Base-by-base conservation (phyloP, 2,888 invertebrate genomes). In the Cataglyphis altisquamis region DNA sequence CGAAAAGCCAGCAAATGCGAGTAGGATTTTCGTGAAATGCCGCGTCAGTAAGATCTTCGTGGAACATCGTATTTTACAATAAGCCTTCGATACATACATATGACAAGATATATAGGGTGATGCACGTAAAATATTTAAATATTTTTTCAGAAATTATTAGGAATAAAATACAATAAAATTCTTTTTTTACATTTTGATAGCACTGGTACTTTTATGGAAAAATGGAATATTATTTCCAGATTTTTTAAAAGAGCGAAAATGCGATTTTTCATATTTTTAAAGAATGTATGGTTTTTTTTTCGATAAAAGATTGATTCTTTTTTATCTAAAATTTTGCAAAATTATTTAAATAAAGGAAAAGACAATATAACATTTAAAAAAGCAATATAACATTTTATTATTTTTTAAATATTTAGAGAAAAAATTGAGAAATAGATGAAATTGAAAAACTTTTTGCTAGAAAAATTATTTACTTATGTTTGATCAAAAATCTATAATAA, bases 1-100 rank as follows among this genome's bases (percentile, higher is more conserved):
- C 32, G 57, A 67, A 39, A 39, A 75, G 36, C 18, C 25, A 74
- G 4, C 48, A 45, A 67, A 77, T 67, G 29, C n/a, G 57, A 67
- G 29, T 12, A 41, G 15, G 15, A 77, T 77, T 67, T 68, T 67
- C 15, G 3, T 57, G 18, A 78, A 60, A 60, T 21, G 45, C 41
- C 32, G 4, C n/a, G 15, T 70, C 36, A 70, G 32, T 55, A 36
- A 68, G 41, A 67, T 41, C 6, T 52, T 25, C n/a, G 25, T n/a
- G 9, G n/a, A 25, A 55, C 21, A 21, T 67, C 15, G 15, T 57
- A 77, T 57, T 60, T 78, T 57, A 57, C 10, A 32, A 68, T 78
- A 57, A 57, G 25, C 9, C 21, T 39, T 32, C 29, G 12, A 77
- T 67, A 41, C 32, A 29, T 25, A 15, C n/a, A 41, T 3, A 57